Base-by-base conservation (phyloP, 2,113 vertebrate genomes). In the Sula dactylatra region DNA sequence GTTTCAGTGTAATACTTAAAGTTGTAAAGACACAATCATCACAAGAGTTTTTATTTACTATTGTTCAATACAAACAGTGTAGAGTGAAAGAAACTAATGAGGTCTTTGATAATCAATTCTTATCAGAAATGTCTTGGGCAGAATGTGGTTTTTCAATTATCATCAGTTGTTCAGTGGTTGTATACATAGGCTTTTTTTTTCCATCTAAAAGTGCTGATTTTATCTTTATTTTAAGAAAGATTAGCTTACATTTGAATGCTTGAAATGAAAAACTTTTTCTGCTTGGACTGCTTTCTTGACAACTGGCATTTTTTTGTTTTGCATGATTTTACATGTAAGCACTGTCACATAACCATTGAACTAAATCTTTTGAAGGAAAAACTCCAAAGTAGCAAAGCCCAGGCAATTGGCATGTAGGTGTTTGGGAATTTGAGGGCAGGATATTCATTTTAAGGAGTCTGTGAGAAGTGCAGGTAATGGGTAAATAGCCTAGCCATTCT, bases 41-140 rank as follows among this genome's bases (percentile, higher is more conserved):
- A 59, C 80, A 88, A 86, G 82, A 93, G 25, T 92, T 95, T 82
- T 96, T 95, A 94, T 97, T 97, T 92, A 92, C 90, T 90, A 93
- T 94, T 97, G 86, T 96, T 96, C 93, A 90, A 47, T 93, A 78
- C 82, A 82, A 95, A 92, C 90, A 94, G 76, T 11, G 65, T 1
- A 13, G 87, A 97, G 86, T 92, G 91, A 97, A 97, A 95, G 95
- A 87, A 88, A 86, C 87, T 96, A 94, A 97, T 94, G 91, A 97
- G 94, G 84, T 86, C 94, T 96, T 92, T 96, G 95, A 85, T 95
- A 96, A 97, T 96, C 91, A 96, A 94, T 96, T 97, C 92, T 95
- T 97, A 97, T 89, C 93, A 96, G 92, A 74, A 94, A 91, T 73
- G 80, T 88, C 95, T 94, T 89, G 86, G 94, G 86, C 91, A 94